Base-by-base conservation (phyloP, 2,888 invertebrate species). In the Cantharis rufa region DNA sequence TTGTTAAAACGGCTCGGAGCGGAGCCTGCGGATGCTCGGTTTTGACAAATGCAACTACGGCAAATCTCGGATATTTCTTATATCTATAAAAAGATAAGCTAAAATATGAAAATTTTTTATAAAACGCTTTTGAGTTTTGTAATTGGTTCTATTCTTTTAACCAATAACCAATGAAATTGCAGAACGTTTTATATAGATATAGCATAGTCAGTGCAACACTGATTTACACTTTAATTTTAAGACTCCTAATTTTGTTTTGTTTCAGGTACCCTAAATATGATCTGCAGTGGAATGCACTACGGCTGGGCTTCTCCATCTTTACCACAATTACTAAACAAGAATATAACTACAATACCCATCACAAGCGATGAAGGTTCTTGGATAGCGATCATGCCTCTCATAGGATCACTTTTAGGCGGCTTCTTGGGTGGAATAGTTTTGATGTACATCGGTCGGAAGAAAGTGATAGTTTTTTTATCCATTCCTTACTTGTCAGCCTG, bases 361-460 rank as follows among this genome's bases (percentile, higher is more conserved):
- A 87, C 89, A 15, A 78, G 86, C 15, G 89, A 89, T 77, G 88
- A 92, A 83, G 90, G 91, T 81, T 91, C 92, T 82, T 91, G 91
- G 91, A 90, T 92, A 85, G 91, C 91, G 1, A 92, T 93, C 69
- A 90, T 93, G 84, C 92, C 92, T 86, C 90, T 92, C 79, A 87
- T 93, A 69, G 93, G 92, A 81, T 92, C 92, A 0, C 90, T 92
- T 21, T 86, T 92, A 63, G 93, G 93, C 48, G 92, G 92, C 10
- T 85, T 92, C 3, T 88, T 91, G 15, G 90, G 92, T 15, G 93
- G 92, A 27, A 90, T 91, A 83, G 87, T 92, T 77, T 91, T 93
- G 72, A 92, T 93, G 85, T 88, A 89, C 78, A 89, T 92, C 77
- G 94, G 94, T n/a, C 89, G 94, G n/a, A 93, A 93, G 84, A 90